Conservation (phyloP, 1,140 invertebrate species). For the Drosophila chauvacae region DNA sequence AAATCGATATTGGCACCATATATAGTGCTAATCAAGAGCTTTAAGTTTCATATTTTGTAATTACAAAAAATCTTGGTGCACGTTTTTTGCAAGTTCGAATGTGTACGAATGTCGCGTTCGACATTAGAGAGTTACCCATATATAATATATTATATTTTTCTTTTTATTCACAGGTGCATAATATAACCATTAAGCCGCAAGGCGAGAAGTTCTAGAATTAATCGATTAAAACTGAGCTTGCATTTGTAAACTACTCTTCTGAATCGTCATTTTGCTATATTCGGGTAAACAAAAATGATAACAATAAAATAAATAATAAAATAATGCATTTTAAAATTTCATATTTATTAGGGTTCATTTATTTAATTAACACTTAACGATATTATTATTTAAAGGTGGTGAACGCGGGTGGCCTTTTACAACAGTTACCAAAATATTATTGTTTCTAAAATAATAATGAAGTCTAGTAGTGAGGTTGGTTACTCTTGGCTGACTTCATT, state of each 20-base stretch:
- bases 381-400: background rate
- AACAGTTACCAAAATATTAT: background rate
- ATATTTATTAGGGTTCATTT: background rate
- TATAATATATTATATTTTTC: background rate
- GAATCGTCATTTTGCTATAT: too few species aligned
- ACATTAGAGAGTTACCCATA: too few species aligned
- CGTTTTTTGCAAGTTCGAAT: too few species aligned
- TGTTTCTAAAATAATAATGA: background rate
- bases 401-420: background rate
- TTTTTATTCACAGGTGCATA: constrained; percentile 62
- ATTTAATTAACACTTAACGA: background rate
- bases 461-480: background rate
- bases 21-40: too few species aligned
- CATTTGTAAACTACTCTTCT: background rate
- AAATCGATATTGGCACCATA: too few species aligned
- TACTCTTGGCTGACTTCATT: too few species aligned
- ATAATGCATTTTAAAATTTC: too few species aligned
- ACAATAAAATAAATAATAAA: too few species aligned
- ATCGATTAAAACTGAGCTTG: background rate
- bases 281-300: too few species aligned
- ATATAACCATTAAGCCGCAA: constrained; percentile 80
- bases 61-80: too few species aligned
- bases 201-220: constrained; percentile 73
- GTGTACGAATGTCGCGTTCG: too few species aligned
- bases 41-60: too few species aligned